phyloP scores from a whole-genome alignment of 2,113 vertebrate genomes.

The Dromiciops gliroides region DNA sequence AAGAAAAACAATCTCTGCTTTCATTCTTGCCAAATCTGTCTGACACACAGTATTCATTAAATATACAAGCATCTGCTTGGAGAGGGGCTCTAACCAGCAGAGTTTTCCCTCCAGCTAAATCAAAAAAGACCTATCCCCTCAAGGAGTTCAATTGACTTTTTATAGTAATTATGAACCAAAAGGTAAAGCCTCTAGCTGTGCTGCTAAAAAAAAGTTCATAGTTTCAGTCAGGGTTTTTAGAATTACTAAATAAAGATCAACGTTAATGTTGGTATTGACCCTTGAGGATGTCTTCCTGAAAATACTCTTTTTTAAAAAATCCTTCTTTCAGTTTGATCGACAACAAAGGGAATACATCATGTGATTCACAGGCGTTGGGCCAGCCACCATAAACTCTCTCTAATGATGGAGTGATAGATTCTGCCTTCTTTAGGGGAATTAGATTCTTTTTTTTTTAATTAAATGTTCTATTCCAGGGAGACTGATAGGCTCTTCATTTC shows the following conservation, averaged over 20 bases:
- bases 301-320: not conserved
- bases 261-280: not conserved
- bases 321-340: not conserved
- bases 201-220: not conserved
- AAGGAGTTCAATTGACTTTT: not conserved
- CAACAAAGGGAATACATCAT: not conserved
- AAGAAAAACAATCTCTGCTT: no score
- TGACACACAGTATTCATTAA: not conserved
- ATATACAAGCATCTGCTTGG: not conserved
- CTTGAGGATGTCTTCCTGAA: not conserved
- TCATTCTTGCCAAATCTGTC: not conserved
- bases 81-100: no score
- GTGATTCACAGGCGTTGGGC: not conserved
- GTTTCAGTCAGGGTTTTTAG: not conserved
- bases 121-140: not conserved
- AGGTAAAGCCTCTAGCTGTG: not conserved
- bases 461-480: not conserved
- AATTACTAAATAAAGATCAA: not conserved
- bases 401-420: not conserved
- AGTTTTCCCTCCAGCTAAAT: not conserved
- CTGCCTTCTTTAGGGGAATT: not conserved
- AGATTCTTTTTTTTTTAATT: not conserved
- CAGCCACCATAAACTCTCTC: not conserved
- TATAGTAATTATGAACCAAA: not conserved
- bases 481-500: not conserved